Percentiles rank a stretch among this genome's conserved stretches.
phyloP scores from a whole-genome alignment of 2,888 invertebrate genomes.

The Idaea biselata region DNA sequence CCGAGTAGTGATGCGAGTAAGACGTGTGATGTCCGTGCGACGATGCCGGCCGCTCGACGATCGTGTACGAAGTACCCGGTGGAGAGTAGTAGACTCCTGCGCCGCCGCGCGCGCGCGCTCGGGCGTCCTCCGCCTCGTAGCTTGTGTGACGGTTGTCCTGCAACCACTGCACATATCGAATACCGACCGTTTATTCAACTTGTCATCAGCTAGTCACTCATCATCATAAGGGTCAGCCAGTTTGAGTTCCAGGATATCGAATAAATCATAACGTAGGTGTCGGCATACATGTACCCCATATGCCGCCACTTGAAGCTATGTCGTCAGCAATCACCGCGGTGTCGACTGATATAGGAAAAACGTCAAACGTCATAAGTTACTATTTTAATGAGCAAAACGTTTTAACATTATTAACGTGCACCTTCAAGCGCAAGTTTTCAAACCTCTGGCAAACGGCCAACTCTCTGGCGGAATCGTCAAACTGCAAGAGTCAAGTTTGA shows the following conservation, averaged over 20 bases:
- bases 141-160: constrained; percentile 76
- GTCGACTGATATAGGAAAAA: too few species aligned
- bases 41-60: constrained; percentile 89
- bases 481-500: not conserved
- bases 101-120: constrained; percentile 77
- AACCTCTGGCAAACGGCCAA: not conserved
- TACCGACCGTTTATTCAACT: constrained; percentile 13
- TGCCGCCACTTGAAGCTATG: too few species aligned
- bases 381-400: not conserved
- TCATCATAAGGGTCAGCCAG: not conserved
- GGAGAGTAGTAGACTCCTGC: constrained; percentile 92
- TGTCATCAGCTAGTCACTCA: not conserved
- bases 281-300: too few species aligned
- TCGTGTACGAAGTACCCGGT: constrained; percentile 93
- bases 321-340: too few species aligned
- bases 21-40: constrained; percentile 84
- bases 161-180: constrained; percentile 55
- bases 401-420: not conserved
- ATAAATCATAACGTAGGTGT: not conserved
- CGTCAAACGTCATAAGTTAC: not conserved
- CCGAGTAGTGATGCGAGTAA: constrained; percentile 80
- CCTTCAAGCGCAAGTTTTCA: not conserved
- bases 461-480: not conserved
- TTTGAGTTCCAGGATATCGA: not conserved
- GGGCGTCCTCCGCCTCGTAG: constrained; percentile 75